phyloP scores from a whole-genome alignment of 2,113 vertebrate species.

The Triplophysa tibetana region DNA sequence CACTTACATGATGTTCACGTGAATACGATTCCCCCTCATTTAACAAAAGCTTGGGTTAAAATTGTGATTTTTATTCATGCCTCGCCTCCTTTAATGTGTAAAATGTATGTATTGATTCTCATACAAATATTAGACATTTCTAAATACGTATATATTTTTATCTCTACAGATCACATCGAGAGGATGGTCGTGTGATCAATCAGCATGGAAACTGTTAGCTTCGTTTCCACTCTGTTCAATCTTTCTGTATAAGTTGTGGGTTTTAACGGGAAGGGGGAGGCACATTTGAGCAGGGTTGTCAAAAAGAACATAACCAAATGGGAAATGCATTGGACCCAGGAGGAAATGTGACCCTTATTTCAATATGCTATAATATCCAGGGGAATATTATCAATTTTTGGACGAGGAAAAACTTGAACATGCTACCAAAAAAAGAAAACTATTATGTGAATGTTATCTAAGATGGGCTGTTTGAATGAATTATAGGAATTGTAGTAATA shows the following conservation, averaged over 20 bases:
- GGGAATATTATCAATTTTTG: constrained; percentile 64
- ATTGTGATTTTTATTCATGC: too few species aligned
- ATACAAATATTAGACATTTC: too few species aligned
- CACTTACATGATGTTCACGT: too few species aligned
- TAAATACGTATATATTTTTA: too few species aligned
- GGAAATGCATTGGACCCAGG: constrained; percentile 16
- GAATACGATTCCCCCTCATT: too few species aligned
- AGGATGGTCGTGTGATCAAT: constrained; percentile 53
- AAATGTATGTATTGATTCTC: too few species aligned
- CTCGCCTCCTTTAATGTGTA: too few species aligned
- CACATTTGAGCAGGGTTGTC: constrained; percentile 45
- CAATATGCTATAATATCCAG: constrained; percentile 67
- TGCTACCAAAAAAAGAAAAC: constrained; percentile 45
- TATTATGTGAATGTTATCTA: constrained; percentile 53
- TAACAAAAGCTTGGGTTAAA: too few species aligned
- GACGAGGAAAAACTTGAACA: constrained; percentile 63
- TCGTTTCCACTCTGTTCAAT: constrained; percentile 64
- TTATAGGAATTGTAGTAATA: constrained; percentile 57
- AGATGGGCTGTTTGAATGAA: constrained; percentile 65
- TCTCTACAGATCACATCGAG: constrained; percentile 51
- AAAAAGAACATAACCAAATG: constrained; percentile 16
- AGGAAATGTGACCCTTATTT: constrained; percentile 59
- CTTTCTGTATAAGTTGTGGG: constrained; percentile 54
- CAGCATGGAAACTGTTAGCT: constrained; percentile 64
- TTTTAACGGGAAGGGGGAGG: constrained; percentile 56